Evolutionary conservation across 2,888 invertebrate genomes (phyloP).

Genomic region (Archips crataeganus): DNA sequence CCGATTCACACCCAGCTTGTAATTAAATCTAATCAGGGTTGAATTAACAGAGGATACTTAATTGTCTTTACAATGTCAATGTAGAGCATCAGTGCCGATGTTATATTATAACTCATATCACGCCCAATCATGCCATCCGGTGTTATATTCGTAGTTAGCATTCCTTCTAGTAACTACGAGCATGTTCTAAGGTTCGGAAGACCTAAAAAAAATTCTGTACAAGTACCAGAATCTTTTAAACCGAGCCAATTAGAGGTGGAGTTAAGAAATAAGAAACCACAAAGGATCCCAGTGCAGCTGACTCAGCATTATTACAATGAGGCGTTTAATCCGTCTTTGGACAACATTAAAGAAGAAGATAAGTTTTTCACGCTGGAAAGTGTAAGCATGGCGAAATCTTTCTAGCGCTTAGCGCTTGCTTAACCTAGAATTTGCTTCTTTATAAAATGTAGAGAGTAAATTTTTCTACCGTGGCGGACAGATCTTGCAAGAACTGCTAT

Average conservation of each 20-base stretch:
- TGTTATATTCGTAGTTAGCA: slow-evolving; percentile 89
- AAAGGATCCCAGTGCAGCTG: slow-evolving; percentile 74
- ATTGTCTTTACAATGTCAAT: slow-evolving; percentile 18
- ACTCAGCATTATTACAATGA: slow-evolving; percentile 74
- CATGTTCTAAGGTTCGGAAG: slow-evolving; percentile 85
- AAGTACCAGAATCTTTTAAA: slow-evolving; percentile 56
- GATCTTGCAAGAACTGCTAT: slow-evolving; percentile 89
- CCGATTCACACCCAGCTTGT: slow-evolving; percentile 22
- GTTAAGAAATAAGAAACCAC: slow-evolving; percentile 70
- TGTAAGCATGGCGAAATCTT: slow-evolving; percentile 66
- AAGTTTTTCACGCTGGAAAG: slow-evolving; percentile 89
- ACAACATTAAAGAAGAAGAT: slow-evolving; percentile 75
- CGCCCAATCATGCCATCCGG: slow-evolving; percentile 84
- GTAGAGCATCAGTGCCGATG: slow-evolving; percentile 2
- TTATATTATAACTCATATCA: slow-evolving; percentile 7
- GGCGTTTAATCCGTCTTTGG: slow-evolving; percentile 64
- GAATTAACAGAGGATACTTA: slow-evolving; percentile 53
- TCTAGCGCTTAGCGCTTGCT: not conserved
- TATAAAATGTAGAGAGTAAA: not conserved
- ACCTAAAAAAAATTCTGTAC: slow-evolving; percentile 64
- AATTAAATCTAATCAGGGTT: slow-evolving; percentile 48
- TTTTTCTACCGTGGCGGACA: slow-evolving; percentile 53
- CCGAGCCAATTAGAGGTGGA: slow-evolving; percentile 69
- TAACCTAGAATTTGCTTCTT: not conserved
- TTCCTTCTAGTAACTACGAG: slow-evolving; percentile 89